Conservation (phyloP, 2,888 invertebrate species). For the Andricus quercusramuli region DNA sequence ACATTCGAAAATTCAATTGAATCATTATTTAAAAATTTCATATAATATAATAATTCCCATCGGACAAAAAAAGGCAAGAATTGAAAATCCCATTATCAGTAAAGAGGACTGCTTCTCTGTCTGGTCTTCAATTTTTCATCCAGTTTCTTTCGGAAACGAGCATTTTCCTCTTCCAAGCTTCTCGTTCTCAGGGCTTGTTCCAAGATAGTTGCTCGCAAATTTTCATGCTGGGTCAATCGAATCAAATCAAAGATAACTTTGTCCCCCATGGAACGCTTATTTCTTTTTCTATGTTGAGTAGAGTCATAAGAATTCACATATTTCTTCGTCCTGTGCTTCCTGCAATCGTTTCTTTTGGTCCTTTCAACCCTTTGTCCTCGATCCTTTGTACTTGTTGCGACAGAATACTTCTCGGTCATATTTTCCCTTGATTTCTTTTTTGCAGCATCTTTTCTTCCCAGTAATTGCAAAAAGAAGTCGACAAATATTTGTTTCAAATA, state of each 20-base stretch:
- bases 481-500: constrained; percentile 48
- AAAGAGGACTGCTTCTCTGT: constrained; percentile 61
- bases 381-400: constrained; percentile 24
- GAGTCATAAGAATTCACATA: constrained; percentile 33
- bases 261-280: background rate
- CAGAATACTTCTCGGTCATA: constrained; percentile 16
- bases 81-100: constrained; percentile 45
- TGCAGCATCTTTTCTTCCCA: constrained; percentile 41
- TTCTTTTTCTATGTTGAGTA: constrained; percentile 2
- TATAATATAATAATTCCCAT: background rate
- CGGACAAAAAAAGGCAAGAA: background rate
- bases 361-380: constrained; percentile 36
- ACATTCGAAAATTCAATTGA: background rate
- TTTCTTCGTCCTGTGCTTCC: constrained; percentile 34
- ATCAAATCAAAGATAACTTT: constrained; percentile 34
- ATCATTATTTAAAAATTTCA: background rate
- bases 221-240: constrained; percentile 54
- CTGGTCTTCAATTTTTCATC: constrained; percentile 48
- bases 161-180: constrained; percentile 48
- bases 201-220: constrained; percentile 55
- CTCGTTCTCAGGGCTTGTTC: constrained; percentile 52
- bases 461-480: constrained; percentile 52
- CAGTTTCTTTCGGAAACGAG: constrained; percentile 14
- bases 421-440: constrained; percentile 19
- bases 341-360: constrained; percentile 15